These are phyloP conservation scores for Rhodeus uyekii DNA, from an alignment of 2,797 vertebrate genomes.

Conservation along the genomic window DNA sequence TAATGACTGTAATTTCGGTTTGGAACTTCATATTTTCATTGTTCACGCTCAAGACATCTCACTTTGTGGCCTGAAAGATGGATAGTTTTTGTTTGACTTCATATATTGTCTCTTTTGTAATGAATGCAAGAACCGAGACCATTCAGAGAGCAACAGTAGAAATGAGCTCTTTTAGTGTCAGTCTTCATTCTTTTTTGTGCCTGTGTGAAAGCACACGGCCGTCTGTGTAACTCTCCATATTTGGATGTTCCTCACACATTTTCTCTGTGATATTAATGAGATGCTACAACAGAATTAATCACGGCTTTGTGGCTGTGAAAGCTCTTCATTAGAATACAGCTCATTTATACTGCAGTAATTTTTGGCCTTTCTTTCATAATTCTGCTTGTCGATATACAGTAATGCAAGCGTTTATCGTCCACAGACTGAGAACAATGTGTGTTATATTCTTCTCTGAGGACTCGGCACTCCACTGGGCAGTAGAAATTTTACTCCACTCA, in stretches of 20 bases:
- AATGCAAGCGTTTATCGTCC: slow-evolving; percentile 8
- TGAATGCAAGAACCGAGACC: not conserved
- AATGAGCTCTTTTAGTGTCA: not conserved
- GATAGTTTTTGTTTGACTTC: not conserved
- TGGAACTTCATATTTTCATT: not conserved
- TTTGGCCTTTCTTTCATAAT: slow-evolving; percentile 11
- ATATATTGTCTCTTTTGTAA: not conserved
- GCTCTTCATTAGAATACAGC: slow-evolving; percentile 30
- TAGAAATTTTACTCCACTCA: slow-evolving; percentile 37
- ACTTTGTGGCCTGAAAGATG: not conserved
- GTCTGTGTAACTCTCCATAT: not conserved
- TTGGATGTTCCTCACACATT: slow-evolving; percentile 47
- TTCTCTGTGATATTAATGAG: slow-evolving; percentile 58
- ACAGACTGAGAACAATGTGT: slow-evolving; percentile 8
- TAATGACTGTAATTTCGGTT: not conserved
- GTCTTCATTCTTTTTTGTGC: not conserved
- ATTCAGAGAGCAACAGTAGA: slow-evolving; percentile 7
- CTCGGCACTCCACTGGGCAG: not conserved
- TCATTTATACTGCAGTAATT: not conserved
- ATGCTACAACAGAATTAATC: slow-evolving; percentile 51
- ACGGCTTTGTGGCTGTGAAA: slow-evolving; percentile 29
- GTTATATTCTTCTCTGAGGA: not conserved
- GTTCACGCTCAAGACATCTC: not conserved
- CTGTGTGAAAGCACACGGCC: not conserved
- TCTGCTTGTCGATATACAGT: slow-evolving; percentile 25